A percentile compares a stretch with the other conserved stretches of the same genome.
Conservation (phyloP, 92 coral and sea anemone species). For the Parazoanthus swiftii region DNA sequence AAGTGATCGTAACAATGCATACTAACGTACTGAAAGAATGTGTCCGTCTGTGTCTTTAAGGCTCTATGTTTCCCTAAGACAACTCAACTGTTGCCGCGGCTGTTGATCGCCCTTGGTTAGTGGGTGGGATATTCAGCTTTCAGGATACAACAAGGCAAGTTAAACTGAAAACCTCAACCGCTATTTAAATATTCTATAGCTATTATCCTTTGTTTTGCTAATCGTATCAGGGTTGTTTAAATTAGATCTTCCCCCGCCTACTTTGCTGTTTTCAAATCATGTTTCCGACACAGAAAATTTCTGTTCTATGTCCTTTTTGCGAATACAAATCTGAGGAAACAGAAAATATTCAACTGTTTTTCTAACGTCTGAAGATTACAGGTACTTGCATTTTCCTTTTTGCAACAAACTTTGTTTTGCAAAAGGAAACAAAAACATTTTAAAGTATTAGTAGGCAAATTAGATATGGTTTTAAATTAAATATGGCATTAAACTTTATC, state of each 20-base stretch:
- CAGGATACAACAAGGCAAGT: slow-evolving; percentile 16
- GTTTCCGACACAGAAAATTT: neutral
- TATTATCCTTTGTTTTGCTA: neutral
- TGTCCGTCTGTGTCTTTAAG: neutral
- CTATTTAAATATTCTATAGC: neutral
- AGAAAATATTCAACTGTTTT: neutral
- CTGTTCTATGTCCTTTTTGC: neutral
- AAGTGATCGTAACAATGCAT: neutral
- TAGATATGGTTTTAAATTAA: neutral
- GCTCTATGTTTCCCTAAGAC: neutral
- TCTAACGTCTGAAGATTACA: slow-evolving; percentile 21
- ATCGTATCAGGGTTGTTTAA: neutral
- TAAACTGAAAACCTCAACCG: neutral
- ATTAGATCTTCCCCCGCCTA: neutral
- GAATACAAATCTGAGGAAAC: neutral
- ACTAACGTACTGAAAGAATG: slow-evolving; percentile 17
- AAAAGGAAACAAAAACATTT: slow-evolving; percentile 11
- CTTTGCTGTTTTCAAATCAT: neutral
- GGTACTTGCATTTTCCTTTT: slow-evolving; percentile 26
- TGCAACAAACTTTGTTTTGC: slow-evolving; percentile 36
- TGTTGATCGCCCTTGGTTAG: slow-evolving; percentile 5
- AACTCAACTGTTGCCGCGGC: neutral
- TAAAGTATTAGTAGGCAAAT: neutral
- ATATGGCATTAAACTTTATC: too few species aligned
- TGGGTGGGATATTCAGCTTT: neutral